These are phyloP conservation scores for Cyanistes caeruleus DNA, from an alignment of 2,113 vertebrate genomes.

Conservation along the genomic window DNA sequence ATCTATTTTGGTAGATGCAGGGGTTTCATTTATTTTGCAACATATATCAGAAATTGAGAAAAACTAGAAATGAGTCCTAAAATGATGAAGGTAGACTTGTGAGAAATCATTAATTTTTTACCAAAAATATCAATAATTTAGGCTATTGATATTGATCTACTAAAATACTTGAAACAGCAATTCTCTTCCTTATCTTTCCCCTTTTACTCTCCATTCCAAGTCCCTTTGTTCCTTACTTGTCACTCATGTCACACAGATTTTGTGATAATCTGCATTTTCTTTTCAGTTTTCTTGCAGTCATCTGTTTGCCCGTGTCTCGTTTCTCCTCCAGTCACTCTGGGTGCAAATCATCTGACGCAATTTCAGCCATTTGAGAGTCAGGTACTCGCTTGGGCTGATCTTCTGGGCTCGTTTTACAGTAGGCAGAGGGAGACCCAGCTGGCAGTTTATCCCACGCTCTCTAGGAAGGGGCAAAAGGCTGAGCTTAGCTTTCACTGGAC, in stretches of 20 bases:
- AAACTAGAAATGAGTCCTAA: background rate
- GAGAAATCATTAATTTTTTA: background rate
- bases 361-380: conserved; percentile 5
- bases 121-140: background rate
- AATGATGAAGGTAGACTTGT: background rate
- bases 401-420: conserved; percentile 30
- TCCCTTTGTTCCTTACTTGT: conserved; percentile 29
- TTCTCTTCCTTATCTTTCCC: background rate
- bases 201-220: background rate
- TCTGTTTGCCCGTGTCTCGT: background rate
- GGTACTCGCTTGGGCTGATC: background rate
- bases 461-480: conserved; percentile 54
- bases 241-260: background rate
- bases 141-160: background rate
- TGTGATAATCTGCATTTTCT: background rate
- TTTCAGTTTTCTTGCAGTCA: background rate
- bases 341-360: conserved; percentile 17
- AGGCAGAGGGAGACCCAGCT: conserved; percentile 43
- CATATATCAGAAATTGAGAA: background rate
- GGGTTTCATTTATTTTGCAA: background rate
- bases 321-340: background rate
- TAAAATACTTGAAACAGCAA: background rate
- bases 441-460: conserved; percentile 32
- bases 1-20: background rate
- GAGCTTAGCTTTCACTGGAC: conserved; percentile 36